Evolutionary conservation across 1,140 invertebrate species (phyloP), one percentile per base, ranked within the genome.

Genomic region (Bombus consobrinus): DNA sequence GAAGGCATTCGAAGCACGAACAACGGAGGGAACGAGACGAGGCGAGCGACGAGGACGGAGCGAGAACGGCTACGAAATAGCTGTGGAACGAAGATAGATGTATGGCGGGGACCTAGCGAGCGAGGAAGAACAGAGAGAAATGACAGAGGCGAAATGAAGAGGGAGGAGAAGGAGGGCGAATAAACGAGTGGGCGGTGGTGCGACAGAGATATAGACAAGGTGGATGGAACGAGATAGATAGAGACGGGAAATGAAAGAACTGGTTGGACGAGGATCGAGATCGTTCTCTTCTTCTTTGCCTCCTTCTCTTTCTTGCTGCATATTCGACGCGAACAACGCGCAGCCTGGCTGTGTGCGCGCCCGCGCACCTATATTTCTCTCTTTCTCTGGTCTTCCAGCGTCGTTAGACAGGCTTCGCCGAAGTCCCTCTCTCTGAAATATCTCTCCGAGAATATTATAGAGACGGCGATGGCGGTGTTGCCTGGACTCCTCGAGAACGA

Each of bases 361-460:
- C 69, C 84, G 78, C 59, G 71, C 73, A 79, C 71, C 77, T 74
- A 73, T 53, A 62, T 73, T 81, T 81, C 83, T 85, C 71, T 81
- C 78, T 68, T 74, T 75, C 79, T 86, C 79, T 86, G 72, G 75
- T 89, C 87, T 89, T 84, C 79, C 77, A 78, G 85, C 88, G 72
- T 85, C 88, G 91, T 93, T 91, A 91, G 91, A 94, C 89, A 87
- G 89, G 91, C 91, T 91, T 92, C 88, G 90, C 83, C 86, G 79
- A 86, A 92, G 89, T 83, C 89, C 85, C 88, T 91, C 93, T 92
- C 87, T 85, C 85, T 80, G 91, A 92, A 93, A 93, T 93, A 93
- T 93, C 92, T 94, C 93, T 90, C 92, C 89, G 90, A 92, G 91
- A 93, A 93, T 93, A 93, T 93, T 94, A 93, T 93, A 91, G 89